Evolutionary conservation across 1,140 invertebrate species (phyloP).

Genomic region (Hesperophylax magnus): DNA sequence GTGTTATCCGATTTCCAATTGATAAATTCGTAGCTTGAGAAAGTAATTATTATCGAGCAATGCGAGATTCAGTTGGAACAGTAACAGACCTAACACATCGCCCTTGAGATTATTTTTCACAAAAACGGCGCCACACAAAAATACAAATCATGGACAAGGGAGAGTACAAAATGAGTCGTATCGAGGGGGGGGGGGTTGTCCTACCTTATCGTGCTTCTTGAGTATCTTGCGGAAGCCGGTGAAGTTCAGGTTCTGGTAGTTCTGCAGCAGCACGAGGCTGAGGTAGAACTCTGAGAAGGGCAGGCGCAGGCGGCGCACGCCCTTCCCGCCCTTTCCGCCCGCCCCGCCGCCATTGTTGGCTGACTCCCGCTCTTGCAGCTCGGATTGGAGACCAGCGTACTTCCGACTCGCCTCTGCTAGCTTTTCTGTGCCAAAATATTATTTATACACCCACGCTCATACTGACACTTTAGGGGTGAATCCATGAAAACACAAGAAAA

Average conservation of each 20-base stretch:
- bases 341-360: conserved; percentile 58
- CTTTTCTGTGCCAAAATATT: conserved; percentile 81
- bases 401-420: conserved; percentile 96
- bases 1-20: no score
- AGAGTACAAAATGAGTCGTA: no score
- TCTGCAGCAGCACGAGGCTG: conserved; percentile 92
- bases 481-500: no score
- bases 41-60: no score
- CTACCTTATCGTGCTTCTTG: conserved; percentile 99
- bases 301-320: conserved; percentile 94
- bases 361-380: conserved; percentile 70
- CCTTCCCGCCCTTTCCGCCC: conserved; percentile 66
- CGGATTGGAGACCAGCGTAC: conserved; percentile 91
- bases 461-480: no score
- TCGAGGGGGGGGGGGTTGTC: not conserved
- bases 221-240: conserved; percentile 99
- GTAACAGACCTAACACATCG: no score
- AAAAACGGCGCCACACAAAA: no score
- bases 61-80: no score
- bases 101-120: no score
- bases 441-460: no score
- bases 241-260: conserved; percentile 96
- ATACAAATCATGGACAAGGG: no score
- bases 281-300: conserved; percentile 99
- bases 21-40: no score